Percentiles rank a stretch among this genome's conserved stretches.
phyloP scores from a whole-genome alignment of 37 sponge, comb jelly and placozoan genomes.

The Chondrilla cf. caribensis region DNA sequence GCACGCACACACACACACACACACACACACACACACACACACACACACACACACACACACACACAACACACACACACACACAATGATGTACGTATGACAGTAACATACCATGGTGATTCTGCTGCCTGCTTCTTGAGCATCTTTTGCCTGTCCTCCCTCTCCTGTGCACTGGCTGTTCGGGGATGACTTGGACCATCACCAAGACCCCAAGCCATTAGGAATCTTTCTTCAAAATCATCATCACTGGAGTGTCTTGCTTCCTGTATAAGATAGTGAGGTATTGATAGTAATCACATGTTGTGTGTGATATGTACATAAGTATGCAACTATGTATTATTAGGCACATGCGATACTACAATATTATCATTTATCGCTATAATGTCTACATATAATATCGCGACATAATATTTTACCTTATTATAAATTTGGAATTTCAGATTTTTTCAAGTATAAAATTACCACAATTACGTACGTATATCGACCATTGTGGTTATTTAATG shows the following conservation, averaged over 20 bases:
- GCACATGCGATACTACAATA: no score
- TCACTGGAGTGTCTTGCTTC: background rate
- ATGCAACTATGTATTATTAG: no score
- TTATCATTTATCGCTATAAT: no score
- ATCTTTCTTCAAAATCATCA: conserved; percentile 83
- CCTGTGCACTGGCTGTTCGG: conserved; percentile 9
- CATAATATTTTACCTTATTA: no score
- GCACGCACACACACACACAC: conserved; percentile 10
- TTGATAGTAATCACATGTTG: no score
- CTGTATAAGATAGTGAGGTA: background rate
- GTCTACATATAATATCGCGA: no score
- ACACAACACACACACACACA: background rate
- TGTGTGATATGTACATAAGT: no score
- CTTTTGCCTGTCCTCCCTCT: conserved; percentile 37
- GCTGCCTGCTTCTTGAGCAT: conserved; percentile 62
- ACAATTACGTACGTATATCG: no score
- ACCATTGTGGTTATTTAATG: no score
- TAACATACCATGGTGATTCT: conserved; percentile 74
- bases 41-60: background rate
- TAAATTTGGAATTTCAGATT: no score
- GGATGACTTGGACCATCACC: conserved; percentile 35
- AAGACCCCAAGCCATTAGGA: conserved; percentile 70
- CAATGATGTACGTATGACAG: background rate
- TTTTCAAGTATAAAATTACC: no score
- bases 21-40: background rate